Base-by-base conservation (phyloP, 2,888 invertebrate species). In the Pammene aurita region DNA sequence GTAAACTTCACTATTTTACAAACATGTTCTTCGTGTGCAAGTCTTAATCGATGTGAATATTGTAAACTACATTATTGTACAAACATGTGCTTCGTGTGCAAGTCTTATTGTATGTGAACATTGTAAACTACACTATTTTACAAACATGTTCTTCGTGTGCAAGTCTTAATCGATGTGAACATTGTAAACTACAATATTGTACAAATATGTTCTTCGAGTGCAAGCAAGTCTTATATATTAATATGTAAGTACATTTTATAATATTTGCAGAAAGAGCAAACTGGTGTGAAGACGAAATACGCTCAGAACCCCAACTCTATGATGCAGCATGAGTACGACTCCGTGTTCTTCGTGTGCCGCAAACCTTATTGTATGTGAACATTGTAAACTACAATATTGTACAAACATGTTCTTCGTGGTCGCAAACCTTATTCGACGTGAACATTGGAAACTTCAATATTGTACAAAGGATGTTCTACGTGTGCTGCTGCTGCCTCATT, bases 301-400 rank as follows among this genome's bases (percentile, higher is more conserved):
- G 97, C 98, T 6, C 98, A 98, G 86, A 98, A 98, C 86, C 95
- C 96, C 0, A 94, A 95, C 71, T 98, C 98, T 0, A 98, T 99
- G 98, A 93, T 98, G 78, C 96, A 97, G 76, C 97, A 97, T 78
- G 96, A 97, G 79, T 99, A 99, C 79, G 95, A 96, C 80, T 98
- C 98, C 66, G 96, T 98, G 0, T 98, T 97, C 88, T 97, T 98
- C 86, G 96, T 98, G 1, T 98, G 97, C 78, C 94, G 95, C 77
- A 98, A 98, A 83, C 96, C 96, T 70, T 85, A 82, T 56, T 78
- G 80, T 55, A 18, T 44, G 48, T 70, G 62, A 70, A 55, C 34
- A 26, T 11, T 9, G n/a, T 5, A 44, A 44, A 10, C 10, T 44
- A 44, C 10, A 5, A 10, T 13, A 13, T 9, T 16, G 16, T 48